Conservation (phyloP, 2,113 vertebrate species). For the Dolichallabes microphthalmus region DNA sequence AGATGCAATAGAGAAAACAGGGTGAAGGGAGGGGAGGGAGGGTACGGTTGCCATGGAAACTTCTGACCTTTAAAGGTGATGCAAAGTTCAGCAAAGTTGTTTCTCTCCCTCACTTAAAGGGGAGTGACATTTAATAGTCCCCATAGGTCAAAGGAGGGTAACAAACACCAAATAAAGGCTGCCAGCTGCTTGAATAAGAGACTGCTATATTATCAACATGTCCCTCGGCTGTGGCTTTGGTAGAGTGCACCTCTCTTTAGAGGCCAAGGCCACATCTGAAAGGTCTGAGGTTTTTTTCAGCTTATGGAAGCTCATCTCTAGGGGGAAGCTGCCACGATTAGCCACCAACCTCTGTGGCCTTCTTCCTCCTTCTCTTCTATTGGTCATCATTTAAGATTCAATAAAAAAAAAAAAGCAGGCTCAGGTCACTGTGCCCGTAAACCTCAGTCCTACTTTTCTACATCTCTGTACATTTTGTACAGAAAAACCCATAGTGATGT, state of each 20-base stretch:
- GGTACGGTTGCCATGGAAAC: conserved; percentile 60
- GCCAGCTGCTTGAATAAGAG: conserved; percentile 64
- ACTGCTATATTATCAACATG: conserved; percentile 57
- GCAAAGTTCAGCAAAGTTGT: conserved; percentile 73
- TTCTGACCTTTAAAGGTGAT: conserved; percentile 74
- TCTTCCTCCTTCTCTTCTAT: not conserved
- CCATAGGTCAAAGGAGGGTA: conserved; percentile 72
- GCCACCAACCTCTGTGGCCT: conserved; percentile 11
- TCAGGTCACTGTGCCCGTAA: not conserved
- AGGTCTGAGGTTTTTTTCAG: conserved; percentile 20
- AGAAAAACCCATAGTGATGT: too few relatives aligned
- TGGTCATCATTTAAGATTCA: conserved; percentile 13
- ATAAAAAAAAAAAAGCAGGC: not conserved
- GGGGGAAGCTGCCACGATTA: conserved; percentile 23
- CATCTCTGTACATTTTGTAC: not conserved
- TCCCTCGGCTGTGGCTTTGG: conserved; percentile 47
- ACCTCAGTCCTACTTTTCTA: not conserved
- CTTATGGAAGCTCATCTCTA: conserved; percentile 27
- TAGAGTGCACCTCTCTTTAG: conserved; percentile 32
- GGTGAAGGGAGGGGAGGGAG: conserved; percentile 39
- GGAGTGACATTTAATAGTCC: conserved; percentile 78
- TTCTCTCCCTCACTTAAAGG: conserved; percentile 75
- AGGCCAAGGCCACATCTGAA: conserved; percentile 48
- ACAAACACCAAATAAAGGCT: conserved; percentile 76
- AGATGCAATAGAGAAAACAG: conserved; percentile 12